Evolutionary conservation across 2,888 invertebrate species (phyloP), one percentile per base, ranked within the genome.

Genomic region (Hedya salicella): DNA sequence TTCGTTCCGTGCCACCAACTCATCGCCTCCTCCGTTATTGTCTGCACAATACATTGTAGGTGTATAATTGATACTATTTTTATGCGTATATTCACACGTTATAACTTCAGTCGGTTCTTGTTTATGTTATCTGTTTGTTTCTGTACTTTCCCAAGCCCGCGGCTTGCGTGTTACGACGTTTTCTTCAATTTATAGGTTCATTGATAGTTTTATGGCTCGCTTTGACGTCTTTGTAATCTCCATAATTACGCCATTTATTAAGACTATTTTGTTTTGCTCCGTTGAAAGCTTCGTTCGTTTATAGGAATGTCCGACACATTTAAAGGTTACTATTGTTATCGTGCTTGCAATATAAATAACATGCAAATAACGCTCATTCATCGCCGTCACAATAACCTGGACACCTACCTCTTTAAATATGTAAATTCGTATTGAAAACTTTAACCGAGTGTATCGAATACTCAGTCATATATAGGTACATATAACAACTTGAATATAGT

Each of bases 1-100:
- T 86, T 77, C 81, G 82, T 86, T 83, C 71, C 86, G 84, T 89
- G 87, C 83, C 81, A 82, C 76, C 81, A 80, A 80, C 82, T 81
- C 87, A 87, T 88, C 79, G 80, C 80, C 80, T 70, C 81, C 81
- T 76, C 81, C 76, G 77, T 86, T 82, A 88, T 87, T 86, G 82
- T 83, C 73, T 80, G 73, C 71, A 81, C 81, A 85, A 82, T 84
- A 75, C 78, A 73, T 73, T 79, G 78, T 80, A 77, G 79, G 78
- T 82, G 81, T 82, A 82, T 80, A 85, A 86, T 88, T 84, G 82
- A 83, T 83, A 81, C 73, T 71, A 86, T 85, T 87, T 86, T 85
- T 88, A 82, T 86, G 81, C 75, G 73, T 78, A 71, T 79, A 80
- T 86, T 87, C 85, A 85, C 86, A 87, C 86, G 82, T 85, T 83